These are phyloP conservation scores for Leptinotarsa juncta DNA, from an alignment of 2,888 invertebrate species.

Conservation along the genomic window DNA sequence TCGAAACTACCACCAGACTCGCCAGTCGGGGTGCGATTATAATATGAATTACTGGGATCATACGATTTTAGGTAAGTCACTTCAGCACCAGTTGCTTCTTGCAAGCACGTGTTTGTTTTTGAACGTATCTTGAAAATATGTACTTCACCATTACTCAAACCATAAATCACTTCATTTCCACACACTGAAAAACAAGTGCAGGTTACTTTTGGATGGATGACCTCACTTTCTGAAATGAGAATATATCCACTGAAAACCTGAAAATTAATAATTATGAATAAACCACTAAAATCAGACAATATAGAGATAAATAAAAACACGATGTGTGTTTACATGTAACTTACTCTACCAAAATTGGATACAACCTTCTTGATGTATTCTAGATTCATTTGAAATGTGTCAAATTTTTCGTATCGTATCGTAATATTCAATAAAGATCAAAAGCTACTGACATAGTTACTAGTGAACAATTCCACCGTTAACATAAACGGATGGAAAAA, in stretches of 20 bases:
- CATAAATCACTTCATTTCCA: constrained; percentile 58
- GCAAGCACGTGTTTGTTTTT: constrained; percentile 37
- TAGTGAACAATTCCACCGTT: too few species aligned
- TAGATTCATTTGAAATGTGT: too few species aligned
- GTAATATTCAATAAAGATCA: too few species aligned
- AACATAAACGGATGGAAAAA: too few species aligned
- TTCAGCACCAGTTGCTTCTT: constrained; percentile 23
- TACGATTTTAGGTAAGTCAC: constrained; percentile 52
- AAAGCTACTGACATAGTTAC: too few species aligned
- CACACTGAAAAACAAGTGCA: constrained; percentile 56
- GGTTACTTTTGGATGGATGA: constrained; percentile 49
- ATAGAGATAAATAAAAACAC: too few species aligned
- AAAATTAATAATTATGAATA: not conserved
- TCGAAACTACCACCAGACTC: constrained; percentile 37
- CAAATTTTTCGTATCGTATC: too few species aligned
- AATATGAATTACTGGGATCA: constrained; percentile 37
- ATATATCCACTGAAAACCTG: constrained; percentile 52
- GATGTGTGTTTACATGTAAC: too few species aligned
- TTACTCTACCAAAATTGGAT: too few species aligned
- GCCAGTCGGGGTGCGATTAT: constrained; percentile 6
- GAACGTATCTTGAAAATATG: constrained; percentile 53
- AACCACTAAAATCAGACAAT: too few species aligned
- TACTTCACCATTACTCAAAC: constrained; percentile 56
- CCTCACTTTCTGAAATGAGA: constrained; percentile 53
- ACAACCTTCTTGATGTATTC: too few species aligned